Conservation (phyloP, 2,888 invertebrate species). For the Esperia sulphurella region DNA sequence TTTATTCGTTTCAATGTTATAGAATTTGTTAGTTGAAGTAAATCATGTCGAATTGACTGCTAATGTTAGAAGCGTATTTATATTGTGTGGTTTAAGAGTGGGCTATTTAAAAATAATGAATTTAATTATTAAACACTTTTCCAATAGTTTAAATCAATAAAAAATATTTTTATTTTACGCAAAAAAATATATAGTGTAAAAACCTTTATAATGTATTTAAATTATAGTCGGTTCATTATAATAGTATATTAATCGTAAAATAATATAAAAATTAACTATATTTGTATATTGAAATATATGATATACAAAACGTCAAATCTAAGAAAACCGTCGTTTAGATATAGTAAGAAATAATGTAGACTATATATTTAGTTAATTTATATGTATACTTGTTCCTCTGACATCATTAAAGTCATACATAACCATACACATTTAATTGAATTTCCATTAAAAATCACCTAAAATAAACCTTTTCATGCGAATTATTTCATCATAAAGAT, state of each 20-base stretch:
- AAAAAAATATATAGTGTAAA: neutral
- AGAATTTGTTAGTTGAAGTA: neutral
- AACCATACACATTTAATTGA: too few species aligned
- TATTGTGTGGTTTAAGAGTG: slow-evolving; percentile 2
- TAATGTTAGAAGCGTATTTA: neutral
- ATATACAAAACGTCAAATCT: slow-evolving; percentile 26
- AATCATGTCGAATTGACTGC: slow-evolving; percentile 1
- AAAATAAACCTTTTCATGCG: neutral
- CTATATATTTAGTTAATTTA: slow-evolving; percentile 4
- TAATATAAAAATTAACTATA: slow-evolving; percentile 6
- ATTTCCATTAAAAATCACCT: too few species aligned
- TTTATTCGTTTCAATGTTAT: neutral
- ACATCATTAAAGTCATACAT: too few species aligned
- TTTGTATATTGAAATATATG: slow-evolving; percentile 22
- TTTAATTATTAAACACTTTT: neutral
- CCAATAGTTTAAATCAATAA: neutral
- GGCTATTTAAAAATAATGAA: neutral
- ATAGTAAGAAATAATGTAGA: neutral
- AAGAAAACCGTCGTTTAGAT: slow-evolving; percentile 33
- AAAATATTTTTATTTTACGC: neutral
- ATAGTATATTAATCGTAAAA: slow-evolving; percentile 7
- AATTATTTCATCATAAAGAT: neutral
- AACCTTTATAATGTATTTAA: neutral
- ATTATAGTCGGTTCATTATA: neutral
- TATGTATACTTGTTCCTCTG: slow-evolving; percentile 8